Percentiles rank a stretch among this genome's conserved stretches.
These are phyloP conservation scores for Esox niger DNA, from an alignment of 2,113 vertebrate species.

Conservation along the genomic window DNA sequence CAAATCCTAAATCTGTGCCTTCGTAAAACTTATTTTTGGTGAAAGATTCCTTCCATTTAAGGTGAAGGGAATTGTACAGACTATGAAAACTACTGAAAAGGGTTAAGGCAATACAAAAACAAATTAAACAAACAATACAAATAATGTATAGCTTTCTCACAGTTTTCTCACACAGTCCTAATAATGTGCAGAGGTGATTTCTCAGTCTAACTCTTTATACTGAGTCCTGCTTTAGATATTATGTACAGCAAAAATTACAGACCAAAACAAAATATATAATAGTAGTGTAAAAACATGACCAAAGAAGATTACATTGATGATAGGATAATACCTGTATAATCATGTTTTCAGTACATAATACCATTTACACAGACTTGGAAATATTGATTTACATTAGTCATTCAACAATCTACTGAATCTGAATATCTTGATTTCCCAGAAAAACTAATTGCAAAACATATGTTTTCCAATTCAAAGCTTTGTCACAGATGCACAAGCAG, in stretches of 20 bases:
- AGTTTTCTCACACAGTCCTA: too few relatives aligned
- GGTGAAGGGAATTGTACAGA: too few relatives aligned
- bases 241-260: conserved; percentile 61
- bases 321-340: conserved; percentile 58
- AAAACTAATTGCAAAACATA: too few relatives aligned
- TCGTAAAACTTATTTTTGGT: conserved; percentile 29
- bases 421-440: too few relatives aligned
- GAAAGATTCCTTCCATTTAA: too few relatives aligned
- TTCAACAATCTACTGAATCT: conserved; percentile 53
- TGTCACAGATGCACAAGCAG: too few relatives aligned
- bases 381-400: conserved; percentile 42
- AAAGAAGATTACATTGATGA: conserved; percentile 55
- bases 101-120: conserved; percentile 72
- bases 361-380: conserved; percentile 64
- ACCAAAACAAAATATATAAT: conserved; percentile 48
- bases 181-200: too few relatives aligned
- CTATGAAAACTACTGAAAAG: conserved; percentile 54
- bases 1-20: conserved; percentile 29
- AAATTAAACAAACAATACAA: conserved; percentile 65
- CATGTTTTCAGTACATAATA: conserved; percentile 62
- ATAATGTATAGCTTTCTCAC: too few relatives aligned
- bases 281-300: conserved; percentile 45
- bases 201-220: too few relatives aligned
- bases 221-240: conserved; percentile 56
- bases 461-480: too few relatives aligned